Evolutionary conservation across 2,113 vertebrate genomes (phyloP), one percentile per base, ranked within the genome.

Genomic region (Cynopterus brachyotis): DNA sequence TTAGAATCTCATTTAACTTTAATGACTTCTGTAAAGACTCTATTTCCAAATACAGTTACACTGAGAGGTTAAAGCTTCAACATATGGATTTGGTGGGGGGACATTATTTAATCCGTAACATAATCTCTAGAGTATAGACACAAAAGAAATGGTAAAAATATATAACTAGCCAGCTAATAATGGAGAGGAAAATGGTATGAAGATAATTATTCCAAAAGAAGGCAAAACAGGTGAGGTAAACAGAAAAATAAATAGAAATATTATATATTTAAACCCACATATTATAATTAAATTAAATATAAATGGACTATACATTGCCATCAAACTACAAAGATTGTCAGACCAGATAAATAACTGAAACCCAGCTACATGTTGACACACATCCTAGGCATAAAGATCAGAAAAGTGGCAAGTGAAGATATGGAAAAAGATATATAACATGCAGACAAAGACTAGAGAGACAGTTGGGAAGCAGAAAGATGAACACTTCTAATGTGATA

Each of bases 401-500:
- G 69, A 81, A 92, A 96, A 22, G 26, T 28, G 30, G 9, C 66
- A 92, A 64, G 20, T 15, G 5, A 26, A 76, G n/a, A 76, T 53
- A n/a, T 26, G 22, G 62, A 37, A 70, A 87, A 93, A 76, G 42
- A 57, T 69, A 60, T 69, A 60, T 5, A 24, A 26, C 22, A 24
- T 55, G 42, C 37, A 69, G 50, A 75, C 35, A 75, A 57, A n/a
- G 69, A 78, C 28, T 35, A 42, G 84, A 76, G 35, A 70, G 9
- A 42, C 60, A 73, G 15, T 64, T 67, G 67, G 37, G 66, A 91
- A 70, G 40, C 64, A 89, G 60, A 42, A 80, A 35, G 95, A 96
- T 59, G 62, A 76, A 26, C 79, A 78, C 92, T 97, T 92, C 69
- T 97, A 47, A 37, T 50, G 19, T 96, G 55, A 93, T 53, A 50